Base-by-base conservation (phyloP, 2,888 invertebrate species). In the Agapetus fuscipes region DNA sequence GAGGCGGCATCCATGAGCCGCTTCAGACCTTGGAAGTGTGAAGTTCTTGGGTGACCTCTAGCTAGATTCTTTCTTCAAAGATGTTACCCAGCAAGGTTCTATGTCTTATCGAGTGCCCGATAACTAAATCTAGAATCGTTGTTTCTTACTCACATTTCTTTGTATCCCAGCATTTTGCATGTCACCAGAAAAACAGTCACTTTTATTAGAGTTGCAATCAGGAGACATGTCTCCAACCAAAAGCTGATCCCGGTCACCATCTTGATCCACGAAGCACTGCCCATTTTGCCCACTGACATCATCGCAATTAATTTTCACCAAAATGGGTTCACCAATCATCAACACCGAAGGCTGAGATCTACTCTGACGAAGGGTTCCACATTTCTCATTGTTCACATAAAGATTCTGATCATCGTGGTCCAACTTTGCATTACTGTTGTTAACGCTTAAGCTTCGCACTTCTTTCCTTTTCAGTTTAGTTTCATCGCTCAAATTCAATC, bases 301-400 rank as follows among this genome's bases (percentile, higher is more conserved):
- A 11, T 39, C 41, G 28, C 42, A 42, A 30, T 41, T 42, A 12
- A 44, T 34, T 26, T 43, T 45, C 29, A 39, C 27, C 32, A 46
- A 29, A 17, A 44, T 39, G 6, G 48, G 48, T 16, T 43, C 48
- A 24, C 48, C 43, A 14, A 48, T 42, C 13, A 30, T 16, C 35
- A 42, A 16, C 17, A 48, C 43, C 2, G 45, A 42, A 14, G 48
- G 48, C 37, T 48, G 48, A 9, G 48, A 48, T 20, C 44, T 39
- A 36, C 45, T 45, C n/a, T 48, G 45, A n/a, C 45, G 25, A 14
- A 48, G 20, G 9, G 16, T 34, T 1, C 17, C 30, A 7, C 30
- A 16, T 14, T 31, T 30, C 3, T 20, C 12, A 3, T 13, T 14
- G 32, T 33, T 39, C 14, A 34, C 20, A 12, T 31, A 37, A 20